Percentiles rank a stretch among this genome's conserved stretches.
Conservation (phyloP, 2,113 vertebrate genomes). For the Protobothrops mucrosquamatus region DNA sequence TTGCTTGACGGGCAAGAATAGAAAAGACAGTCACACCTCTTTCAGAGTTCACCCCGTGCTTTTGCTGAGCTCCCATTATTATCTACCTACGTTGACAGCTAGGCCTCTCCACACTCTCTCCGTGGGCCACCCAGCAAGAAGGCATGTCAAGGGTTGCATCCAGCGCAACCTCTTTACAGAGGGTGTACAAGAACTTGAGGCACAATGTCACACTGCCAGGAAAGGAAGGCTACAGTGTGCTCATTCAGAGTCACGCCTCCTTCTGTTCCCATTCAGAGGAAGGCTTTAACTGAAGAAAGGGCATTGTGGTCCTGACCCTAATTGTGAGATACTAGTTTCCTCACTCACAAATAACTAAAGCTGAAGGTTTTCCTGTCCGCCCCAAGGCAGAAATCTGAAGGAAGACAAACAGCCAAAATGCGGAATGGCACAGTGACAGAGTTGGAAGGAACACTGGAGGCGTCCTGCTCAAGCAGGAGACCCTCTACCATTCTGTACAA, state of each 20-base stretch:
- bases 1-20: background rate
- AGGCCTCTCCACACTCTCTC: background rate
- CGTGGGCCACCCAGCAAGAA: conserved; percentile 21
- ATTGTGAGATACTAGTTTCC: background rate
- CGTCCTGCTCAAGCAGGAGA: no score
- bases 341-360: background rate
- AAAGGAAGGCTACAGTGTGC: background rate
- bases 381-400: background rate
- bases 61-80: conserved; percentile 10
- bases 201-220: background rate
- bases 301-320: background rate
- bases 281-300: background rate
- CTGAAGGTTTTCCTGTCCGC: background rate
- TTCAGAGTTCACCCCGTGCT: background rate
- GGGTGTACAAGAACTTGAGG: background rate
- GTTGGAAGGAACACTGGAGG: no score
- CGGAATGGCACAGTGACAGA: background rate
- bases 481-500: no score
- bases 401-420: background rate
- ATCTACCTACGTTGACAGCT: background rate
- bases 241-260: conserved; percentile 2
- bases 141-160: background rate
- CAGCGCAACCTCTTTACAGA: background rate
- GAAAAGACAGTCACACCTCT: background rate
- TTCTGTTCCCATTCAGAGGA: background rate